Conservation (phyloP, 2,113 vertebrate genomes). For the Myodes glareolus region DNA sequence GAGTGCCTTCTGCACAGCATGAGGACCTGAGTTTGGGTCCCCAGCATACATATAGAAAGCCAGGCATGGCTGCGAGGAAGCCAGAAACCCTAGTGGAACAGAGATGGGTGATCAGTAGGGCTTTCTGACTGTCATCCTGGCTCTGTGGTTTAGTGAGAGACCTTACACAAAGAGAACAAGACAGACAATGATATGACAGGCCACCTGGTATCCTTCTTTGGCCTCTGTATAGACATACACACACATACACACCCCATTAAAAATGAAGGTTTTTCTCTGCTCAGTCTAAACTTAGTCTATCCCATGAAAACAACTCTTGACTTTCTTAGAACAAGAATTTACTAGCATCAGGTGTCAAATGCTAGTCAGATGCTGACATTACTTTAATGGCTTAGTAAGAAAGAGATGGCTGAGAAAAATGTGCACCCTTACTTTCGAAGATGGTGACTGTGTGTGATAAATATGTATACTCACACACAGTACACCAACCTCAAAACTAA, state of each 20-base stretch:
- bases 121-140: neutral
- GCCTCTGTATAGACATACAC: too few relatives aligned
- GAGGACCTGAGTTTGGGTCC: neutral
- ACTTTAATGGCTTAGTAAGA: constrained; percentile 10
- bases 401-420: constrained; percentile 66
- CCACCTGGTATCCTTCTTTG: neutral
- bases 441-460: constrained; percentile 53
- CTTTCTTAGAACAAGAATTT: constrained; percentile 43
- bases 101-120: neutral
- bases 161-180: neutral
- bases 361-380: too few relatives aligned
- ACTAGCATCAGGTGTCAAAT: constrained; percentile 1
- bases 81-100: neutral
- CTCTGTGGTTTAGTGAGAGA: neutral
- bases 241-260: neutral
- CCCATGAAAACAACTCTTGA: constrained; percentile 11
- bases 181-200: neutral
- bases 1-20: neutral
- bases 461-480: constrained; percentile 61
- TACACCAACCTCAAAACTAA: constrained; percentile 69
- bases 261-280: neutral
- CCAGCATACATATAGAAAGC: neutral
- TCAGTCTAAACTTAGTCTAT: neutral
- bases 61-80: too few relatives aligned
- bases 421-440: constrained; percentile 63